Percentiles rank a stretch among this genome's conserved stretches.
These are phyloP conservation scores for Ancistrus triradiatus DNA, from an alignment of 2,113 vertebrate genomes.

Conservation along the genomic window DNA sequence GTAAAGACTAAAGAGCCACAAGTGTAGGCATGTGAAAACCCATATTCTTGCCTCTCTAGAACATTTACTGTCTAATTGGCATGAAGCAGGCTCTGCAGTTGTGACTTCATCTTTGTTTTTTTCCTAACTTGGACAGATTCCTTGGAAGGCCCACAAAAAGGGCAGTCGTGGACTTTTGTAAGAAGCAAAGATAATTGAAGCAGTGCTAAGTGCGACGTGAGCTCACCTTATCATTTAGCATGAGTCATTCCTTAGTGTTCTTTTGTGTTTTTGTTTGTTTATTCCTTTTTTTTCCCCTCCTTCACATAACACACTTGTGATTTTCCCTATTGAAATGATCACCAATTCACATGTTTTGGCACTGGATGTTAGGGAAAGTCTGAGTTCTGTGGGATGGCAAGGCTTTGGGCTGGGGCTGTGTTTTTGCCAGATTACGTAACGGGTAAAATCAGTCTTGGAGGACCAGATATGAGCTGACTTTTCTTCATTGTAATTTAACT, in stretches of 20 bases:
- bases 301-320: conserved; percentile 28
- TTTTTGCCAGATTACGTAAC: conserved; percentile 46
- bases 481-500: conserved; percentile 21
- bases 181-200: conserved; percentile 20
- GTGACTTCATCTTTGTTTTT: conserved; percentile 45
- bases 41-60: conserved; percentile 30
- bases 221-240: conserved; percentile 39
- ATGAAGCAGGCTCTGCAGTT: conserved; percentile 19
- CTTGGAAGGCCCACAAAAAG: conserved; percentile 34
- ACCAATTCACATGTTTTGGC: conserved; percentile 44
- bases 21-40: conserved; percentile 11
- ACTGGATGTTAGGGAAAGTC: conserved; percentile 36
- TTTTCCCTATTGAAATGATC: conserved; percentile 24
- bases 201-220: conserved; percentile 38
- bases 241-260: conserved; percentile 28
- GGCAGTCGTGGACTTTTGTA: conserved; percentile 21
- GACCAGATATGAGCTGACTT: conserved; percentile 18
- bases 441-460: conserved; percentile 30
- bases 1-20: conserved; percentile 1
- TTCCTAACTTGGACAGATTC: conserved; percentile 35
- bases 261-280: conserved; percentile 13
- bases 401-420: conserved; percentile 16
- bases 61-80: conserved; percentile 40
- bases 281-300: conserved; percentile 31
- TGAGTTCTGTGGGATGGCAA: conserved; percentile 23